Conservation (phyloP, 1,140 invertebrate species). For the Ridgeia piscesae region DNA sequence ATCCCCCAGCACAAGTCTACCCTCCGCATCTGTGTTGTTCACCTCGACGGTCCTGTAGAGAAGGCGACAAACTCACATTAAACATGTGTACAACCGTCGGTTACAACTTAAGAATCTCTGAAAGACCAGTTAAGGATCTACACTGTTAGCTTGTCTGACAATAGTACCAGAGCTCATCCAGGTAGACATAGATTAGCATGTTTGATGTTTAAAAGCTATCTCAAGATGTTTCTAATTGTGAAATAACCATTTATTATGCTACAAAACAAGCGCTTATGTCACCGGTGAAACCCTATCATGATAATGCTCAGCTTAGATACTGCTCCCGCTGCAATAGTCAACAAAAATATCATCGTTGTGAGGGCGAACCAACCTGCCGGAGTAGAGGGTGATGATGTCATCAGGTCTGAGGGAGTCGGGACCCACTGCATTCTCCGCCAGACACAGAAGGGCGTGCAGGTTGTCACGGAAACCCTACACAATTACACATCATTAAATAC, state of each 20-base stretch:
- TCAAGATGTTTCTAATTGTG: too few species aligned
- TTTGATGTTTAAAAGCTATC: too few species aligned
- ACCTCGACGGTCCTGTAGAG: conserved; percentile 78
- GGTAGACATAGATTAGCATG: not conserved
- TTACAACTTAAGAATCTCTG: not conserved
- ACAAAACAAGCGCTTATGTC: too few species aligned
- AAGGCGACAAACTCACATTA: conserved; percentile 16
- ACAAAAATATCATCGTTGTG: too few species aligned
- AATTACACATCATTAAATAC: not conserved
- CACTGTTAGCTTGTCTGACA: not conserved
- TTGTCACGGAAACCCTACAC: conserved; percentile 71
- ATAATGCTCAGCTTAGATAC: too few species aligned
- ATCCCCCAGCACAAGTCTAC: conserved; percentile 76
- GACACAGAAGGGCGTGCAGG: conserved; percentile 83
- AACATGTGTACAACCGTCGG: not conserved
- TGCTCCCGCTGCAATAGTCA: too few species aligned
- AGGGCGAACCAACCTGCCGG: conserved; percentile 66
- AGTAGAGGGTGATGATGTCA: conserved; percentile 85
- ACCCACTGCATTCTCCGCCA: conserved; percentile 87
- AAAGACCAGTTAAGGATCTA: not conserved
- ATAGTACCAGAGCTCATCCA: not conserved
- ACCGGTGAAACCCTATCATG: too few species aligned
- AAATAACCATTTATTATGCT: too few species aligned
- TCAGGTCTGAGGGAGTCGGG: conserved; percentile 74
- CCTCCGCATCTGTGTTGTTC: conserved; percentile 92